phyloP scores from a whole-genome alignment of 1,140 invertebrate species.

The Drosophila grimshawi region DNA sequence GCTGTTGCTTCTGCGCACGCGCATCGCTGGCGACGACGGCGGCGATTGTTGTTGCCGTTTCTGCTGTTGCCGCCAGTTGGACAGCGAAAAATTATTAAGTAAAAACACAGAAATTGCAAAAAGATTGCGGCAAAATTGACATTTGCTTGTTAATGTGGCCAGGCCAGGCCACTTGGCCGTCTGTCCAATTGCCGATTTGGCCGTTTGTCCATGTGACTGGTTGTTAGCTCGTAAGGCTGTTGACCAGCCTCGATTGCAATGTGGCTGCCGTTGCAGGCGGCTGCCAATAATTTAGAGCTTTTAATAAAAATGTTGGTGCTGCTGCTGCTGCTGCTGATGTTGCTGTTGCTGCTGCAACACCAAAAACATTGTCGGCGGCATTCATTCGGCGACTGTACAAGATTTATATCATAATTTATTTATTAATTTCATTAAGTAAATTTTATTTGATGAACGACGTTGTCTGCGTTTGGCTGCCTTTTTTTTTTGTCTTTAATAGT shows the following conservation, averaged over 20 bases:
- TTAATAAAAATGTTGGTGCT: constrained; percentile 76
- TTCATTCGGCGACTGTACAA: constrained; percentile 53
- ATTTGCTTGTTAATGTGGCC: constrained; percentile 77
- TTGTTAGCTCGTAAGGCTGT: constrained; percentile 25
- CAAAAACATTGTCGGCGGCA: constrained; percentile 38
- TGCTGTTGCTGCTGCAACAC: constrained; percentile 38
- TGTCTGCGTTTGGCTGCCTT: constrained; percentile 56
- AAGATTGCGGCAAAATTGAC: constrained; percentile 80
- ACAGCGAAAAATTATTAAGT: constrained; percentile 78
- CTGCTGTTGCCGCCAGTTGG: constrained; percentile 40
- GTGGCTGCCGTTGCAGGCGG: constrained; percentile 65
- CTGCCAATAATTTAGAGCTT: constrained; percentile 82
- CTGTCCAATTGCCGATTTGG: constrained; percentile 22
- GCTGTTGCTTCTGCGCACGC: constrained; percentile 52
- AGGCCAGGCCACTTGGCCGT: constrained; percentile 33
- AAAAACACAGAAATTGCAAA: constrained; percentile 69
- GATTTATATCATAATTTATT: constrained; percentile 83
- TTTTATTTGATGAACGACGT: constrained; percentile 76
- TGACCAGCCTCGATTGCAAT: constrained; percentile 69
- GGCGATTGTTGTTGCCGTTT: constrained; percentile 7
- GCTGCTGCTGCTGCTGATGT: constrained; percentile 17
- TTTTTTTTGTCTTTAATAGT: constrained; percentile 40
- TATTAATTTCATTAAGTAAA: constrained; percentile 83
- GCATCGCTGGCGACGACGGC: constrained; percentile 45
- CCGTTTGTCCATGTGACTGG: constrained; percentile 16